Evolutionary conservation across 2,888 invertebrate genomes (phyloP).

Genomic region (Bellardia bayeri): DNA sequence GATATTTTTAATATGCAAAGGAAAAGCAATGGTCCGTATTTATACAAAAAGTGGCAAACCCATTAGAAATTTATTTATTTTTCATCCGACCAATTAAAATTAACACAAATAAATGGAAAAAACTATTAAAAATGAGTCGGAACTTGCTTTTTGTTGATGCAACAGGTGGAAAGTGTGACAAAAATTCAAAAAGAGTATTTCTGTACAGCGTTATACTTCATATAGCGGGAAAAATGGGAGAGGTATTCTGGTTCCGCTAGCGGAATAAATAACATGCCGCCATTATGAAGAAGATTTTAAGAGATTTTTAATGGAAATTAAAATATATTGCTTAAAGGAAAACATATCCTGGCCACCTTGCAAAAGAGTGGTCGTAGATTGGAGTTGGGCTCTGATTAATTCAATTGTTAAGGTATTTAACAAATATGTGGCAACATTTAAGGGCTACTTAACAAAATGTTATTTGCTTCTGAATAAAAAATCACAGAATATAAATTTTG

Average conservation of each 20-base stretch:
- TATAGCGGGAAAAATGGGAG: not conserved
- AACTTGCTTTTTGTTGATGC: constrained; percentile 2
- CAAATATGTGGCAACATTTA: not conserved
- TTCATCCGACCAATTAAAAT: not conserved
- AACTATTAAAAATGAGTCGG: not conserved
- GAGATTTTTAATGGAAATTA: constrained; percentile 14
- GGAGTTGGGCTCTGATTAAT: constrained; percentile 23
- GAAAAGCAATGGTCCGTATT: not conserved
- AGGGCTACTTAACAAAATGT: not conserved
- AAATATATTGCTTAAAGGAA: not conserved
- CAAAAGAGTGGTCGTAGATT: constrained; percentile 1
- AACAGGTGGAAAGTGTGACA: constrained; percentile 1
- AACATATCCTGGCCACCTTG: constrained; percentile 22
- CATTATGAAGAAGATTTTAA: constrained; percentile 15
- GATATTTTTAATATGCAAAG: not conserved
- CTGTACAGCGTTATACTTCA: constrained; percentile 1
- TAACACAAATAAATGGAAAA: not conserved
- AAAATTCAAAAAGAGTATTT: constrained; percentile 16
- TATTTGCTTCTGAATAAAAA: constrained; percentile 4
- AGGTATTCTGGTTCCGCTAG: constrained; percentile 8
- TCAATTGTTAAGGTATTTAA: constrained; percentile 10
- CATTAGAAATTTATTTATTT: not conserved
- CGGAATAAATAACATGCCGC: not conserved
- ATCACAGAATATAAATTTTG: not conserved
- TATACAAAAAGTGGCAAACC: constrained; percentile 2